Evolutionary conservation across 2,113 vertebrate species (phyloP).

Genomic region (Lipophrys pholis): DNA sequence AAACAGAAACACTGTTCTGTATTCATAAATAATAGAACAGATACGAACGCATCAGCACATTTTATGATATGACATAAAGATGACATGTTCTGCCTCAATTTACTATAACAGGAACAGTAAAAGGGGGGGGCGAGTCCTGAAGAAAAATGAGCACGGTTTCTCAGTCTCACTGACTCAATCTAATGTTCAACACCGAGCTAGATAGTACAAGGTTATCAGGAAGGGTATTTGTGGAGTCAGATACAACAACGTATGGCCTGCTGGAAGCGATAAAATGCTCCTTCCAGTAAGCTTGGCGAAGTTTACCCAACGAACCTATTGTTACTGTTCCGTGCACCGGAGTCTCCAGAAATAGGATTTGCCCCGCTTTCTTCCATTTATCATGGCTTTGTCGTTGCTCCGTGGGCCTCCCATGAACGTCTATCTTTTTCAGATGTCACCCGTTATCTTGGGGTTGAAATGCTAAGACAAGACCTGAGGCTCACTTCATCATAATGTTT

Average conservation of each 20-base stretch:
- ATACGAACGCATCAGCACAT: slow-evolving; percentile 56
- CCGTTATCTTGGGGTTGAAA: slow-evolving; percentile 37
- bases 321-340: slow-evolving; percentile 44
- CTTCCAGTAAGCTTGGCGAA: slow-evolving; percentile 26
- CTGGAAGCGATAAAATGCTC: slow-evolving; percentile 48
- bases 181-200: slow-evolving; percentile 21
- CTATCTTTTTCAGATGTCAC: slow-evolving; percentile 44
- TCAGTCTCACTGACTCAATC: slow-evolving; percentile 18
- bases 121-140: not conserved
- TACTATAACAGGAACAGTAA: slow-evolving; percentile 25
- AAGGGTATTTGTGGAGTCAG: slow-evolving; percentile 38
- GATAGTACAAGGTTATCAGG: slow-evolving; percentile 62
- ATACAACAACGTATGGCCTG: slow-evolving; percentile 47
- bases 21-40: slow-evolving; percentile 54
- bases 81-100: slow-evolving; percentile 45
- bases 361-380: slow-evolving; percentile 52
- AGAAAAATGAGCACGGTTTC: not conserved
- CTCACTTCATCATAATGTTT: slow-evolving; percentile 17
- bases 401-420: slow-evolving; percentile 10
- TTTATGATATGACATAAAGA: slow-evolving; percentile 52
- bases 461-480: slow-evolving; percentile 24
- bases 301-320: slow-evolving; percentile 48
- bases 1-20: slow-evolving; percentile 11
- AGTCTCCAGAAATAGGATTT: slow-evolving; percentile 61
- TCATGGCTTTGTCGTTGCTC: slow-evolving; percentile 36